These are phyloP conservation scores for Agrotis puta DNA, from an alignment of 2,888 invertebrate species.

Conservation along the genomic window DNA sequence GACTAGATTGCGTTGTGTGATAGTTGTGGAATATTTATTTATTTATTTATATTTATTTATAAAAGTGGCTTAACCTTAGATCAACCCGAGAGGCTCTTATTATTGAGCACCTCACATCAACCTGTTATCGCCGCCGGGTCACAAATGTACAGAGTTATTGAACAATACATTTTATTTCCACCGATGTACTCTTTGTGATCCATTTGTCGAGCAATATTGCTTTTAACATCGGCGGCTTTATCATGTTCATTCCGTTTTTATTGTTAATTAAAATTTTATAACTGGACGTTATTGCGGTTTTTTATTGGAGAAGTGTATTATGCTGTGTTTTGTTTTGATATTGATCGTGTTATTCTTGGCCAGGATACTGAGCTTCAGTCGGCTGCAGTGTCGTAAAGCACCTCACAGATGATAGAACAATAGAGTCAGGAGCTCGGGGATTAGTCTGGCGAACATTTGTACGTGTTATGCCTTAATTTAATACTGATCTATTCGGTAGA, in stretches of 20 bases:
- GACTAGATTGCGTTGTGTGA: too few species aligned
- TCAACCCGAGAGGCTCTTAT: too few species aligned
- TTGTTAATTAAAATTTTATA: constrained; percentile 39
- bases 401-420: constrained; percentile 1
- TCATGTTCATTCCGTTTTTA: constrained; percentile 40
- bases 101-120: not conserved
- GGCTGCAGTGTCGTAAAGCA: constrained; percentile 1
- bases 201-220: constrained; percentile 48
- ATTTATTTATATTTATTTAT: too few species aligned
- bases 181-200: constrained; percentile 41
- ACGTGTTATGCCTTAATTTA: constrained; percentile 1
- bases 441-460: not conserved
- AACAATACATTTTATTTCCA: constrained; percentile 52
- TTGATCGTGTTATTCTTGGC: constrained; percentile 11
- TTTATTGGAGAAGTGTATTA: constrained; percentile 11
- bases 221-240: constrained; percentile 40
- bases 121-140: constrained; percentile 20
- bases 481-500: not conserved
- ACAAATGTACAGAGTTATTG: constrained; percentile 46
- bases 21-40: too few species aligned
- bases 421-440: not conserved
- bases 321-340: constrained; percentile 12
- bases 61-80: too few species aligned
- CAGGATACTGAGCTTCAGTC: not conserved
- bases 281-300: constrained; percentile 21